Conservation (phyloP, 2,113 vertebrate species). For the Vicugna pacos region DNA sequence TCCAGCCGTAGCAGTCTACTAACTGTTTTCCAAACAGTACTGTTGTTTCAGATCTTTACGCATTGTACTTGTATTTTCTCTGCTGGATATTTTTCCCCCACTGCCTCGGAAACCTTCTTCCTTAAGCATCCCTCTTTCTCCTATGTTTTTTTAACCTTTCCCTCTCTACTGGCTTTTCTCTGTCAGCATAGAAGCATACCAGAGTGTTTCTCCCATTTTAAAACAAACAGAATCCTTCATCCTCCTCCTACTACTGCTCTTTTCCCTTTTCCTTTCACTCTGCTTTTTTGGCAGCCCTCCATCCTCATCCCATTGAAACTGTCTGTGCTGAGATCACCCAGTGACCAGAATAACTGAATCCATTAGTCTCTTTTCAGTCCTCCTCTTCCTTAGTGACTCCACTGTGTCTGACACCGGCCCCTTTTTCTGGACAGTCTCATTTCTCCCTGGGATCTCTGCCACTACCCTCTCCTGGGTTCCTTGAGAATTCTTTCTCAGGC, state of each 20-base stretch:
- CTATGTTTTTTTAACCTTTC: slow-evolving; percentile 16
- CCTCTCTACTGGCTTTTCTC: not conserved
- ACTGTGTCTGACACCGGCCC: not conserved
- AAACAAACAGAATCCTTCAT: not conserved
- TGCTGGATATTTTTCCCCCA: not conserved
- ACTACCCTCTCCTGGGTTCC: not conserved
- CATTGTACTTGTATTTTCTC: not conserved
- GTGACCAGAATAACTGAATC: not conserved
- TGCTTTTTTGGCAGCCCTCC: not conserved
- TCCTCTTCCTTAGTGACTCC: not conserved
- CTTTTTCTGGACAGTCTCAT: not conserved
- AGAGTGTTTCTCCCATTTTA: slow-evolving; percentile 33
- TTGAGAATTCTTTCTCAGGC: not conserved
- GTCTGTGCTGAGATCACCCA: not conserved
- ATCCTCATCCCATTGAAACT: slow-evolving; percentile 36
- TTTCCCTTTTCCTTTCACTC: not conserved
- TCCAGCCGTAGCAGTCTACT: not conserved
- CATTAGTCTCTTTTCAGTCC: not conserved
- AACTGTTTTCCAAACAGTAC: not conserved
- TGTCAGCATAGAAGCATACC: not conserved
- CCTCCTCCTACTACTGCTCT: not conserved
- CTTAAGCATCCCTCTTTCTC: not conserved
- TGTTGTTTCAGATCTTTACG: not conserved
- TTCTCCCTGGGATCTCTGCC: not conserved
- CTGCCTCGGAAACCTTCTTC: not conserved